Evolutionary conservation across 2,797 vertebrate species (phyloP), one percentile per base, ranked within the genome.

Genomic region (Manis pentadactyla): DNA sequence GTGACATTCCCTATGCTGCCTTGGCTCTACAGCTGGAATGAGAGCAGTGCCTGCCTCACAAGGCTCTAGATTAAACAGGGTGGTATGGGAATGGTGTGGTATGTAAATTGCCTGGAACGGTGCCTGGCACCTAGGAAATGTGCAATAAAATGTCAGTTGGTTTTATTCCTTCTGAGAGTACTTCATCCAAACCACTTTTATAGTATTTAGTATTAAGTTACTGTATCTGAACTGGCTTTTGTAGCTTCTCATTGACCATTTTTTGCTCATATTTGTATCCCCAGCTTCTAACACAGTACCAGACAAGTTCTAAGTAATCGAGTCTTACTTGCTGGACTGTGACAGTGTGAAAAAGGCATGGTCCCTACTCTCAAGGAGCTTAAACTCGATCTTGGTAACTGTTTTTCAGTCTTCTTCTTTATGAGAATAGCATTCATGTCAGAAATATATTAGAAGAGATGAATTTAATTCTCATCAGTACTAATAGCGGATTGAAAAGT

Each of bases 111-210:
- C 46, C 63, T 88, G 79, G 46, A 74, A 77, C 31, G 92, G 46
- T 88, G 46, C 66, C 37, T 75, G 51, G 31, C 34, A 84, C 57
- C 49, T 86, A 53, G 64, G 63, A 87, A 85, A 13, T 66, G 34
- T 94, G 15, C 25, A 75, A 0, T 85, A 81, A 81, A 90, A 59
- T 46, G 19, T 78, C 39, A 18, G 7, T 77, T 75, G 34, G 25
- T 78, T 93, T 96, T 85, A 75, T 93, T 90, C 59, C 88, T 94
- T 93, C 39, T 94, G 88, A 96, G 57, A 87, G 59, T 75, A 83
- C 29, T 87, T 91, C 73, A 77, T 79, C 61, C 57, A 77, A 90
- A 73, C 14, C 27, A 87, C 39, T 91, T 3, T 95, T 66, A 7
- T 9, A 57, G 55, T 69, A 61, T 29, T 75, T 88, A 85, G 34